Percentiles rank a stretch among this genome's conserved stretches.
These are phyloP conservation scores for Piscicola geometra DNA, from an alignment of 2,888 invertebrate genomes.

Conservation along the genomic window DNA sequence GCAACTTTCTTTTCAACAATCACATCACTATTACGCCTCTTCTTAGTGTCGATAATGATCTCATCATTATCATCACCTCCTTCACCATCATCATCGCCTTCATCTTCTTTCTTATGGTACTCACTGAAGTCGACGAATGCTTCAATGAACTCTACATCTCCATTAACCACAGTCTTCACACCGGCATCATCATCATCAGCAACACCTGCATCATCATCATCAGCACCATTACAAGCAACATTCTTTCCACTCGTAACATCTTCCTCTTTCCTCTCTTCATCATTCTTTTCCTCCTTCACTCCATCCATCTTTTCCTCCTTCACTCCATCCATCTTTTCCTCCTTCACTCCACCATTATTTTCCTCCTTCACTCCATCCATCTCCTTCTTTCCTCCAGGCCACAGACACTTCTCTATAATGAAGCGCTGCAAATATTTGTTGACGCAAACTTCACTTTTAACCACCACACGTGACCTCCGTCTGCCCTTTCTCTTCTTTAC, in stretches of 20 bases:
- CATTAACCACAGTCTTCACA: background rate
- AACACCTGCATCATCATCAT: background rate
- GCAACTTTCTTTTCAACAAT: background rate
- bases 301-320: background rate
- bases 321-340: background rate
- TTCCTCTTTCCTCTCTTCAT: background rate
- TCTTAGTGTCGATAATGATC: background rate
- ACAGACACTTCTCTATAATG: too few relatives aligned
- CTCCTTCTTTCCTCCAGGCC: too few relatives aligned
- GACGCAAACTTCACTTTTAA: too few relatives aligned
- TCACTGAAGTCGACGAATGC: background rate
- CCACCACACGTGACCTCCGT: too few relatives aligned
- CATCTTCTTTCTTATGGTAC: background rate
- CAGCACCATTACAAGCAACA: background rate
- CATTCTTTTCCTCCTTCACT: background rate
- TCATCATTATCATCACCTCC: background rate
- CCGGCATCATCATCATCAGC: background rate
- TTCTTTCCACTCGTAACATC: background rate
- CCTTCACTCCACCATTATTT: background rate
- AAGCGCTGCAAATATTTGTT: too few relatives aligned
- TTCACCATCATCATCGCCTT: background rate
- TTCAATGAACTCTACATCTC: background rate
- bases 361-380: too few relatives aligned
- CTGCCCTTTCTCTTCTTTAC: background rate
- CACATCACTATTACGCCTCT: background rate